Evolutionary conservation across 2,888 invertebrate genomes (phyloP).

Genomic region (Baronia brevicornis): DNA sequence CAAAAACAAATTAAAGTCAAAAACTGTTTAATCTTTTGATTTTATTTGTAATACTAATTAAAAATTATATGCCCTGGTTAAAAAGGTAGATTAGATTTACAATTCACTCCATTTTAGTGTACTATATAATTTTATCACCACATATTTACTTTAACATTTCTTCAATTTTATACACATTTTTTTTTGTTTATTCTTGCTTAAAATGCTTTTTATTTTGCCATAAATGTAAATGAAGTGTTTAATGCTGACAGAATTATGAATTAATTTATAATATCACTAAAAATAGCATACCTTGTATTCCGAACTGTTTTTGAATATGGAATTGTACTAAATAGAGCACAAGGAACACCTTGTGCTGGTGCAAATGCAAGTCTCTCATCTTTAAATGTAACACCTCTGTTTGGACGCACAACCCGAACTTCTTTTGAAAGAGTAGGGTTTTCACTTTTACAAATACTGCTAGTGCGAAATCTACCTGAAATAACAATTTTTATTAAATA

Average conservation of each 20-base stretch:
- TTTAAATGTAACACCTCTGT: slow-evolving; percentile 80
- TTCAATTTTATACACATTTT: too few species aligned
- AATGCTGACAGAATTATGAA: neutral
- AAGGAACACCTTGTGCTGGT: slow-evolving; percentile 85
- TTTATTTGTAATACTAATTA: too few species aligned
- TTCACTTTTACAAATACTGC: slow-evolving; percentile 72
- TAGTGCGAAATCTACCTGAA: slow-evolving; percentile 68
- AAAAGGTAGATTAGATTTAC: too few species aligned
- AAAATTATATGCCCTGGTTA: too few species aligned
- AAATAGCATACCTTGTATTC: slow-evolving; percentile 71
- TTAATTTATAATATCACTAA: neutral
- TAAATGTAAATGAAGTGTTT: too few species aligned
- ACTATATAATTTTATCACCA: too few species aligned
- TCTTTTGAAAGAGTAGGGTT: slow-evolving; percentile 72
- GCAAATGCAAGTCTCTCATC: slow-evolving; percentile 90
- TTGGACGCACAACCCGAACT: slow-evolving; percentile 75
- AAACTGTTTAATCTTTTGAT: too few species aligned
- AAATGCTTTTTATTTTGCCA: too few species aligned
- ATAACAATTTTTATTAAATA: slow-evolving; percentile 16
- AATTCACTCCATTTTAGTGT: too few species aligned
- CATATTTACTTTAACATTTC: too few species aligned
- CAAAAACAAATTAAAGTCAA: too few species aligned
- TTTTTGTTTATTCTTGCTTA: too few species aligned
- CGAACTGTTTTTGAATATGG: slow-evolving; percentile 85
- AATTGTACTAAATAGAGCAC: slow-evolving; percentile 90